A percentile compares a stretch with the other conserved stretches of the same genome.
Evolutionary conservation across 2,888 invertebrate species (phyloP).

Genomic region (Oscheius sp.): DNA sequence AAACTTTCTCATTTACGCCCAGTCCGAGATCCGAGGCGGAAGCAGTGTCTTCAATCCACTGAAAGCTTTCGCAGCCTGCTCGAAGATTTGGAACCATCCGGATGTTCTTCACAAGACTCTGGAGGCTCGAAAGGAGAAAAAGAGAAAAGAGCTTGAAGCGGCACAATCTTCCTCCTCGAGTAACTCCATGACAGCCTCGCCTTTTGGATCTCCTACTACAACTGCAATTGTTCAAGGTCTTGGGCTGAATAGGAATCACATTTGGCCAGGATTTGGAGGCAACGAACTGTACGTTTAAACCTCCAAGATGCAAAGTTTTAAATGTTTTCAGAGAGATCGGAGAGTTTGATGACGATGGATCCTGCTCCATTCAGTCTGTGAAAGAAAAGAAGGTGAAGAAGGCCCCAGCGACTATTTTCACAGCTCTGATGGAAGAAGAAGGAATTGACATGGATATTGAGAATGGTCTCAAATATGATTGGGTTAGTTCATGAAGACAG

Average conservation of each 20-base stretch:
- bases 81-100: conserved; percentile 82
- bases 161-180: neutral
- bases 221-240: neutral
- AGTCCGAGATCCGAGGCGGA: conserved; percentile 58
- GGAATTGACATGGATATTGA: conserved; percentile 44
- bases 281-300: neutral
- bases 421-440: conserved; percentile 30
- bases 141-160: conserved; percentile 16
- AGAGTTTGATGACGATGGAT: conserved; percentile 23
- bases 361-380: neutral
- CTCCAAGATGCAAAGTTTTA: neutral
- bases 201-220: conserved; percentile 5
- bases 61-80: conserved; percentile 97
- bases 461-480: conserved; percentile 45
- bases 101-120: conserved; percentile 73
- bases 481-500: conserved; percentile 35
- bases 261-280: neutral
- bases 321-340: conserved; percentile 34
- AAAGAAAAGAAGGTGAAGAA: conserved; percentile 26
- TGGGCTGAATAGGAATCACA: neutral
- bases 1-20: conserved; percentile 86
- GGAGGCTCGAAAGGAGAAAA: conserved; percentile 32
- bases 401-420: neutral
- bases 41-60: conserved; percentile 84
- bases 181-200: neutral